Evolutionary conservation across 1,140 invertebrate species (phyloP), one percentile per base, ranked within the genome.

Genomic region (Physella acuta): DNA sequence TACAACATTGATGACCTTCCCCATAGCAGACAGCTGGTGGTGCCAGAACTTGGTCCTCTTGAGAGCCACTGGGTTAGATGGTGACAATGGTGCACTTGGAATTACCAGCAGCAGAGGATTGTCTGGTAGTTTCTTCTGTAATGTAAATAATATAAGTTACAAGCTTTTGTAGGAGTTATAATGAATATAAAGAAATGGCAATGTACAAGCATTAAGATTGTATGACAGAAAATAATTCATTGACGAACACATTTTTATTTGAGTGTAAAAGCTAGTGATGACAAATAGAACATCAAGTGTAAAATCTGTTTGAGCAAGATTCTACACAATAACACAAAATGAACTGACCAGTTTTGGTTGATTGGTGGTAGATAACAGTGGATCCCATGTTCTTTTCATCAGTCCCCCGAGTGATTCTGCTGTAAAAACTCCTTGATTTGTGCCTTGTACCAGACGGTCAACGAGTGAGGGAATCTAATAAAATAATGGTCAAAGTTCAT

Each of bases 331-430:
- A n/a, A n/a, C n/a, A n/a, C n/a, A n/a, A n/a, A n/a, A n/a, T n/a
- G n/a, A n/a, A 80, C 83, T 87, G 83, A 90, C 90, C 31, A 87
- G 86, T 85, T 88, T 89, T 64, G 87, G 86, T 31, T 86, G 82
- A 62, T 86, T 86, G n/a, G 90, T 79, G 49, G 81, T 81, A 34
- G 85, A 80, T 2, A 83, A 77, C 14, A 90, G 85, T 14, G 92
- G 92, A 81, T 94, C 92, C 92, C 92, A 94, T 0, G 90, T 88
- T 67, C 90, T 87, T 80, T 93, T 93, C 62, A 93, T 79, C 3
- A 93, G 78, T 0, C 89, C 87, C 37, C 87, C 87, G 5, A 92
- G 78, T 3, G 88, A 88, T 82, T 93, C 88, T 72, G 78, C 79
- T 1, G 81, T 71, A 16, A 75, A 72, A 30, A 71, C 68, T 58